phyloP scores from a whole-genome alignment of 2,888 invertebrate genomes.

The Pteria penguin region DNA sequence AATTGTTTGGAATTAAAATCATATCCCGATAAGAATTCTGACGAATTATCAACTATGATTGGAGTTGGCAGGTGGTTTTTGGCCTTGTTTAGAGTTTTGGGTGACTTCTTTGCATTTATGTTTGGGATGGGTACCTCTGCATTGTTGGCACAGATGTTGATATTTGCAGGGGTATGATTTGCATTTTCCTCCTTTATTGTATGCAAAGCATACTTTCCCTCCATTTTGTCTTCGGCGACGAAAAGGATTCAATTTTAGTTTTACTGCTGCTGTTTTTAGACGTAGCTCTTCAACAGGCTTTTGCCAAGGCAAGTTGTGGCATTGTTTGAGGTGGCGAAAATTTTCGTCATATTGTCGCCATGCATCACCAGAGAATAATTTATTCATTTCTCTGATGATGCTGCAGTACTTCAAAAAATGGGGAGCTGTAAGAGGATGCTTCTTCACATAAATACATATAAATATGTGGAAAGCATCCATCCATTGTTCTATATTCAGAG shows the following conservation, averaged over 20 bases:
- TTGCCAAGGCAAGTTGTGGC: slow-evolving; percentile 8
- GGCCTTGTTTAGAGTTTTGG: background rate
- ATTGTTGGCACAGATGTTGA: slow-evolving; percentile 5
- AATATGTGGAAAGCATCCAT: slow-evolving; percentile 13
- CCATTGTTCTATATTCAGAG: slow-evolving; percentile 2
- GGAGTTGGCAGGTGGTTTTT: background rate
- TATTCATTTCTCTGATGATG: slow-evolving; percentile 9
- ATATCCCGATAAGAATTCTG: background rate
- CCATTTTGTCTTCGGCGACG: background rate
- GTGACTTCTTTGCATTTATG: background rate
- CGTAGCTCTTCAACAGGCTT: background rate
- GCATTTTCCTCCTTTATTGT: slow-evolving; percentile 5
- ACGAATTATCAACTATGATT: background rate
- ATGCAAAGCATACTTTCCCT: slow-evolving; percentile 4
- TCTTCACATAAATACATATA: slow-evolving; percentile 16
- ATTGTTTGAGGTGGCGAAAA: slow-evolving; percentile 6
- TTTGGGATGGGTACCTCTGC: slow-evolving; percentile 8
- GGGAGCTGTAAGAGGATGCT: background rate
- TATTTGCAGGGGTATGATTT: slow-evolving; percentile 5
- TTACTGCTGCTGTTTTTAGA: background rate
- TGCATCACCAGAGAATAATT: slow-evolving; percentile 1
- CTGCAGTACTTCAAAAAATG: slow-evolving; percentile 5
- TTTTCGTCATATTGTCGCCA: slow-evolving; percentile 14
- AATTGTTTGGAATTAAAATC: background rate
- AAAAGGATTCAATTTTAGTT: slow-evolving; percentile 1